Evolutionary conservation across 2,797 vertebrate species (phyloP).

Genomic region (Hypotaenidia philippensis): DNA sequence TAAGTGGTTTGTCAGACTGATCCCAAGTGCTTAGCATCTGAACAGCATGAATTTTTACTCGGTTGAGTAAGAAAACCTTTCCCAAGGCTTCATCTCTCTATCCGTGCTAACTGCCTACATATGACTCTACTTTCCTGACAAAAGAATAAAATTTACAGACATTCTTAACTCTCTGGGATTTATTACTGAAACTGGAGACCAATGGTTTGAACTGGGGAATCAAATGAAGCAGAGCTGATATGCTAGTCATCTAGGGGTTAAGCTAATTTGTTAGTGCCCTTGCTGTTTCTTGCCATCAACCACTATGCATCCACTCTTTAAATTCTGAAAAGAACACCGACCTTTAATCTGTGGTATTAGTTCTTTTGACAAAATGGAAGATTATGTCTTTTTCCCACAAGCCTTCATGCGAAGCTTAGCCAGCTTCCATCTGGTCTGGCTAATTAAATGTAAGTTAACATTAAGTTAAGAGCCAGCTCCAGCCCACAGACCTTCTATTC

Average conservation of each 20-base stretch:
- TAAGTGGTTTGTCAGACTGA: slow-evolving; percentile 51
- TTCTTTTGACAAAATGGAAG: slow-evolving; percentile 69
- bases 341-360: slow-evolving; percentile 58
- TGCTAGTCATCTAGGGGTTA: slow-evolving; percentile 4
- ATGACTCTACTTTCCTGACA: background rate
- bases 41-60: slow-evolving; percentile 18
- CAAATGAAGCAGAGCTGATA: background rate
- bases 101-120: background rate
- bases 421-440: slow-evolving; percentile 60
- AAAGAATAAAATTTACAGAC: background rate
- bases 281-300: background rate
- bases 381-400: slow-evolving; percentile 59
- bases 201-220: background rate
- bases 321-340: slow-evolving; percentile 57
- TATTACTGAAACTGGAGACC: background rate
- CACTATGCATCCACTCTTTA: slow-evolving; percentile 5
- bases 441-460: slow-evolving; percentile 70
- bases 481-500: slow-evolving; percentile 28
- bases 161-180: background rate
- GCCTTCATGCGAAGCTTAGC: slow-evolving; percentile 48
- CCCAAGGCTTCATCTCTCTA: background rate
- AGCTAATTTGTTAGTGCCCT: slow-evolving; percentile 29
- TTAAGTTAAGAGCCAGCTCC: slow-evolving; percentile 34
- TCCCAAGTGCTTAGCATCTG: slow-evolving; percentile 31
- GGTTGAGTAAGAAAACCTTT: background rate